Evolutionary conservation across 2,797 vertebrate species (phyloP), one percentile per base, ranked within the genome.

Genomic region (Melanotaenia boesemani): DNA sequence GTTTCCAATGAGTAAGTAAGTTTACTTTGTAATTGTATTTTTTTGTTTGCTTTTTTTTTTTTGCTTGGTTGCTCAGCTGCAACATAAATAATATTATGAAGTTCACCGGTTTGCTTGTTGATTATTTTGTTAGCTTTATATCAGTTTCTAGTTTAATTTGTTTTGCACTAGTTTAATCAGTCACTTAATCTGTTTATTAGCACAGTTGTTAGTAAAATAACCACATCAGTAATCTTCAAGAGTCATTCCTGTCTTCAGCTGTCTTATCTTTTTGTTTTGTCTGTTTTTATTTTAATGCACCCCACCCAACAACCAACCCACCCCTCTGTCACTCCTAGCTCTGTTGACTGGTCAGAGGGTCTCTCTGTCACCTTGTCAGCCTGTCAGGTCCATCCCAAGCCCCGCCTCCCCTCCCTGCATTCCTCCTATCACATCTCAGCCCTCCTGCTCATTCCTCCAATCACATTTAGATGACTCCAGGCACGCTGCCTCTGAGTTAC

Each of bases 401-500:
- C 82, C 87, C 77, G n/a, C 88, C 89, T 82, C 77, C 52, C 63
- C 59, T 72, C 72, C 62, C 41, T 20, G 30, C 48, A 37, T 70
- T 70, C 88, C 77, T 26, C 94, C 93, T 85, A 93, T 95, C 86
- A 70, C 74, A 71, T 74, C 73, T 58, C 37, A 37, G 44, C 59
- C 63, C 74, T 74, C 55, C 5, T 16, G 56, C 71, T 69, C 84
- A 63, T 65, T 83, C 86, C 24, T 77, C 94, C 94, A 95, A 95
- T 95, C 71, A 6, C 69, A 46, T 6, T 7, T 60, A 65, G 64
- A 86, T 36, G 58, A 84, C 84, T 89, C 88, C 46, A 62, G 64
- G 81, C 88, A 74, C 11, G 74, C 89, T 83, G 83, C 80, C 78
- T 89, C 72, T 81, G 78, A 92, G 94, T 95, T 94, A 92, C 94